A percentile compares a stretch with the other conserved stretches of the same genome.
These are phyloP conservation scores for Halichoeres trimaculatus DNA, from an alignment of 2,113 vertebrate genomes.

Conservation along the genomic window DNA sequence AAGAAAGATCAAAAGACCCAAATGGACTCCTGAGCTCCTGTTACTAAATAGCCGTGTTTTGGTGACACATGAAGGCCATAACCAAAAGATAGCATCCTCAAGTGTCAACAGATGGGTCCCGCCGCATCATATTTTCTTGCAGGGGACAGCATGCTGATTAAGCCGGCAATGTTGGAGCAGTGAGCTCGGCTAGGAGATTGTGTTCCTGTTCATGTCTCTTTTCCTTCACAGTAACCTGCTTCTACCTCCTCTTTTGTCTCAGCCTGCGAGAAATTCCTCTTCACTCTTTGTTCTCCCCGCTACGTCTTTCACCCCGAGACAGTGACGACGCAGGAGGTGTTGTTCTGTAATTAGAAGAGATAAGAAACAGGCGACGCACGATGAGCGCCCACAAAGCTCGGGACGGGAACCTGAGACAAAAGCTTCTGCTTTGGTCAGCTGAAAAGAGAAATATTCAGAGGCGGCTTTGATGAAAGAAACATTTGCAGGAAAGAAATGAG, in stretches of 20 bases:
- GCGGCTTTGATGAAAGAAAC: conserved; percentile 34
- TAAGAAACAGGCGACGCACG: conserved; percentile 47
- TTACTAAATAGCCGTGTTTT: no score
- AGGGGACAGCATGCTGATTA: no score
- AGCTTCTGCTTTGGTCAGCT: conserved; percentile 66
- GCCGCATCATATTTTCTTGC: no score
- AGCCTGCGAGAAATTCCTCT: conserved; percentile 21
- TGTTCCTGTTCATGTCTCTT: not conserved
- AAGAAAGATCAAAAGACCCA: no score
- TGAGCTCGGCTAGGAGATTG: not conserved
- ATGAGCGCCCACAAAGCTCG: conserved; percentile 1
- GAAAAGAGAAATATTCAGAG: conserved; percentile 15
- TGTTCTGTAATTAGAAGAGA: conserved; percentile 63
- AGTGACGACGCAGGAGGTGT: conserved; percentile 9
- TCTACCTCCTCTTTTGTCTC: conserved; percentile 43
- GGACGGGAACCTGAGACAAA: conserved; percentile 55
- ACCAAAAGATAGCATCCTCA: no score
- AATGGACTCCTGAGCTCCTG: no score
- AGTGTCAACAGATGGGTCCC: no score
- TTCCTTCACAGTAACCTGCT: not conserved
- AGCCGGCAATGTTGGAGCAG: no score
- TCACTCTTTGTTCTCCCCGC: conserved; percentile 37
- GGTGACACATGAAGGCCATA: no score
- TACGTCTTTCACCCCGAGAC: not conserved
- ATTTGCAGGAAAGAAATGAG: conserved; percentile 20